Conservation (phyloP, 2,113 vertebrate species). For the Procapra przewalskii region DNA sequence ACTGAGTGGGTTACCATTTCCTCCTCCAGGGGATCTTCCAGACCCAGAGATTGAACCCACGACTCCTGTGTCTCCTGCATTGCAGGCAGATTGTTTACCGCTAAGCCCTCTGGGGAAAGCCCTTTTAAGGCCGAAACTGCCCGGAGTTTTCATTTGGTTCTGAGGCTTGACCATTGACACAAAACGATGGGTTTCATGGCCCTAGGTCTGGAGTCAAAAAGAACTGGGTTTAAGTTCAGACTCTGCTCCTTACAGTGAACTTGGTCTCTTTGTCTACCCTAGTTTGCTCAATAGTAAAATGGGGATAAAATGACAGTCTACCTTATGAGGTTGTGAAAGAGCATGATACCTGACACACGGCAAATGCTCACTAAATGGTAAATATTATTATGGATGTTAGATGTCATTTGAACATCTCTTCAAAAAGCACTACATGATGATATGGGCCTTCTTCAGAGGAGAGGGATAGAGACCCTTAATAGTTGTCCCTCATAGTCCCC, state of each 20-base stretch:
- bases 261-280: not conserved
- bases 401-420: not conserved
- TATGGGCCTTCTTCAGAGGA: not conserved
- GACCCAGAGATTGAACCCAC: not conserved
- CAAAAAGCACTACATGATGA: not conserved
- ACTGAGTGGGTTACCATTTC: not conserved
- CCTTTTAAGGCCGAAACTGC: not conserved
- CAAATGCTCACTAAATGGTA: not conserved
- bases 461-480: not conserved
- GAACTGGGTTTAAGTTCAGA: not conserved
- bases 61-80: not conserved
- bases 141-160: not conserved
- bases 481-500: not conserved
- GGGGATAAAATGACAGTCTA: not conserved
- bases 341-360: not conserved
- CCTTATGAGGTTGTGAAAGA: not conserved
- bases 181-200: not conserved
- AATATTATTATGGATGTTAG: not conserved
- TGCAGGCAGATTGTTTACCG: accelerated
- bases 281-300: not conserved
- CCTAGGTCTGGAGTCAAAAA: not conserved
- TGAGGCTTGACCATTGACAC: not conserved
- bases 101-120: not conserved
- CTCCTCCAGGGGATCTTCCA: not conserved
- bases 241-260: not conserved